Evolutionary conservation across 2,888 invertebrate species (phyloP).

Genomic region (Aradus depressus): DNA sequence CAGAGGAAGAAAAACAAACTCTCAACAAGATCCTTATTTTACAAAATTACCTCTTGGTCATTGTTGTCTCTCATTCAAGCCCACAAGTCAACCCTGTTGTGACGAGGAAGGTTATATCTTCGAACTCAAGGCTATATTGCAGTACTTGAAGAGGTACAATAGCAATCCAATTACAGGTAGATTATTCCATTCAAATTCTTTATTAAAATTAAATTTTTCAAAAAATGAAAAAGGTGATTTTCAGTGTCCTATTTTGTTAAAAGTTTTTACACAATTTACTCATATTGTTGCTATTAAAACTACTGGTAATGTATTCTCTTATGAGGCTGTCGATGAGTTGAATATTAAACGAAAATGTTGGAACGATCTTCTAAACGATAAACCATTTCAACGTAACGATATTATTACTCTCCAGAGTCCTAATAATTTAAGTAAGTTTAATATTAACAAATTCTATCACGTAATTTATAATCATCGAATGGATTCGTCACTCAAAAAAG

Average conservation of each 20-base stretch:
- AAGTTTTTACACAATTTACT: conserved; percentile 83
- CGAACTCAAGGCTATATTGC: conserved; percentile 75
- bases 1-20: no score
- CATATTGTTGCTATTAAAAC: conserved; percentile 81
- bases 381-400: conserved; percentile 76
- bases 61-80: conserved; percentile 82
- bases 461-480: conserved; percentile 41
- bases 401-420: conserved; percentile 90
- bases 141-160: conserved; percentile 82
- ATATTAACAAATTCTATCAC: conserved; percentile 87
- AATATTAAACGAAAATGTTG: conserved; percentile 91
- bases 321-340: conserved; percentile 90
- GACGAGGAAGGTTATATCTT: conserved; percentile 85
- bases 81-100: conserved; percentile 85
- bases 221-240: conserved; percentile 73
- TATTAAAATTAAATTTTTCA: conserved; percentile 76
- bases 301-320: conserved; percentile 91
- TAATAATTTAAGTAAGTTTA: conserved; percentile 79
- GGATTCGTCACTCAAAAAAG: neutral
- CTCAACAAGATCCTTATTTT: conserved; percentile 64
- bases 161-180: conserved; percentile 89
- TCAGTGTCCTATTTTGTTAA: conserved; percentile 90
- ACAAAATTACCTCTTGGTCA: conserved; percentile 85
- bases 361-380: conserved; percentile 85
- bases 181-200: conserved; percentile 65